Evolutionary conservation across 2,888 invertebrate species (phyloP).

Genomic region (Rapana venosa): DNA sequence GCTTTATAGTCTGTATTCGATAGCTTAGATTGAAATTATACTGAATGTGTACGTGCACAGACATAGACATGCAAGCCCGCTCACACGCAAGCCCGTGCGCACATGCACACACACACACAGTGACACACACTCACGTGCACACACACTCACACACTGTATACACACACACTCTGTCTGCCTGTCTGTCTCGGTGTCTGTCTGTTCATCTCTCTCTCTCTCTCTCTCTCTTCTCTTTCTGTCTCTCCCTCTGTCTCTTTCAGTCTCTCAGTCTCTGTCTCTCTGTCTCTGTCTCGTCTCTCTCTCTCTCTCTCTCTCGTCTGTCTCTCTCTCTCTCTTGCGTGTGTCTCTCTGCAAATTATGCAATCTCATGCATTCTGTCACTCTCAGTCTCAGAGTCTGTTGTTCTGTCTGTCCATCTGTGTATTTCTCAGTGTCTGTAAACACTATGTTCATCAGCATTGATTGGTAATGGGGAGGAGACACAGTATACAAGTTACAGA

Average conservation of each 20-base stretch:
- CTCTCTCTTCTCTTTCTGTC: neutral
- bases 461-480: no score
- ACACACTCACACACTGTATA: neutral
- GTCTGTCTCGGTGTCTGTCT: neutral
- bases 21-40: no score
- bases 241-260: slow-evolving; percentile 24
- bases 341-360: neutral
- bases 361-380: neutral
- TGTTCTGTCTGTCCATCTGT: neutral
- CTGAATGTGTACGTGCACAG: neutral
- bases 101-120: neutral
- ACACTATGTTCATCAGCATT: neutral
- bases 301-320: neutral
- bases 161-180: neutral
- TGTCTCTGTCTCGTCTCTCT: slow-evolving; percentile 36
- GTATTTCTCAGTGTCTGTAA: neutral
- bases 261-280: slow-evolving; percentile 33
- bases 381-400: neutral
- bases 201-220: neutral
- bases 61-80: neutral
- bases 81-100: neutral
- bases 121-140: neutral
- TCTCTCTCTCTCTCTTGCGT: neutral
- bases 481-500: no score
- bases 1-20: no score